phyloP scores from a whole-genome alignment of 2,113 vertebrate genomes.

The Daboia siamensis region DNA sequence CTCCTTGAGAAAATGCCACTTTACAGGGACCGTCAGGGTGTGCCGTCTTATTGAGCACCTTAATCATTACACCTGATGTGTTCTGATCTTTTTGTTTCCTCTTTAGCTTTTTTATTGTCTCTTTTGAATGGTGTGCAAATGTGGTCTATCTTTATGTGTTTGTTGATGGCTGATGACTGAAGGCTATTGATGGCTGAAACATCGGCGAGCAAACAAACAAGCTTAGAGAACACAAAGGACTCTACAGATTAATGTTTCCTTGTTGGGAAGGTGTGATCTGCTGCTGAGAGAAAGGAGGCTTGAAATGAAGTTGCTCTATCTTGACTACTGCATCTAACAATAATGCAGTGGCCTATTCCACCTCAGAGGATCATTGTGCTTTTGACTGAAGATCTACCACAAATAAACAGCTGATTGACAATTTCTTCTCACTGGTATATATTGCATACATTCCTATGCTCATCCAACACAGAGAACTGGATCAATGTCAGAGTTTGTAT shows the following conservation, averaged over 20 bases:
- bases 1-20: not conserved
- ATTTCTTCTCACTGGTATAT: not conserved
- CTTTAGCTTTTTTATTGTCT: not conserved
- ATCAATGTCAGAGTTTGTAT: not conserved
- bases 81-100: not conserved
- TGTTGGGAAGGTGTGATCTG: not conserved
- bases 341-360: not conserved
- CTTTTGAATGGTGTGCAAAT: not conserved
- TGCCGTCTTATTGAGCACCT: not conserved
- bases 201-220: not conserved
- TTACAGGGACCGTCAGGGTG: not conserved
- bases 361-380: not conserved
- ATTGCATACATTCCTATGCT: not conserved
- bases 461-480: not conserved
- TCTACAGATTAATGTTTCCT: not conserved
- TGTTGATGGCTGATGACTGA: not conserved
- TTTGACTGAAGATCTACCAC: not conserved
- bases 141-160: not conserved
- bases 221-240: not conserved
- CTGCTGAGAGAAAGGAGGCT: not conserved
- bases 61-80: not conserved
- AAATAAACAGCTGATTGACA: not conserved
- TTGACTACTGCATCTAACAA: not conserved
- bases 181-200: not conserved
- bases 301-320: not conserved